Conservation (phyloP, 2,113 vertebrate genomes). For the Phainopepla nitens region DNA sequence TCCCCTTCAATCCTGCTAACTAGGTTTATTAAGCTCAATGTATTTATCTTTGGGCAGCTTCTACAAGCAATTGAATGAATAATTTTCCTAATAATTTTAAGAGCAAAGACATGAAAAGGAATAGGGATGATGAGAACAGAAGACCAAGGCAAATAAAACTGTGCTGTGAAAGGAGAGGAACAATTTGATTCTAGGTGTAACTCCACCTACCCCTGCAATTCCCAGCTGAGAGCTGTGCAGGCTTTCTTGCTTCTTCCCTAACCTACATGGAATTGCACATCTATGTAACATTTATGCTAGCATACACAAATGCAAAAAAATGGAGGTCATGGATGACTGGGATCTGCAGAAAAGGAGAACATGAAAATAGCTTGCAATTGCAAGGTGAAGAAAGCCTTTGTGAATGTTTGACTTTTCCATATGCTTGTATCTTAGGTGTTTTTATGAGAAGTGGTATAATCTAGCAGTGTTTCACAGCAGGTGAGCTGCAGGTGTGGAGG, state of each 20-base stretch:
- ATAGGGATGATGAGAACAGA: background rate
- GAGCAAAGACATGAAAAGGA: constrained; percentile 30
- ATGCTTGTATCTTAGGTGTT: background rate
- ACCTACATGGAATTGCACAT: background rate
- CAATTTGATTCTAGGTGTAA: background rate
- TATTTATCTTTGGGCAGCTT: constrained; percentile 61
- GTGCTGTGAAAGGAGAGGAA: background rate
- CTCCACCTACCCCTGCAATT: background rate
- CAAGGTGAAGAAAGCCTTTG: background rate
- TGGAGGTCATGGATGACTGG: background rate
- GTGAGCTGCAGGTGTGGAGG: background rate
- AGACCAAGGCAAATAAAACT: background rate
- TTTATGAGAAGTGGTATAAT: background rate
- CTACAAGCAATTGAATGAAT: constrained; percentile 47
- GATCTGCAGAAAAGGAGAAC: background rate
- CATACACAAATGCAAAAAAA: background rate
- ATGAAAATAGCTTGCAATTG: background rate
- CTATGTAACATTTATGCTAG: background rate
- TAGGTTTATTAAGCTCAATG: constrained; percentile 58
- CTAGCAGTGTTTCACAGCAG: background rate
- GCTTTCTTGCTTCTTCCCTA: background rate
- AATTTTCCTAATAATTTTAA: constrained; percentile 57
- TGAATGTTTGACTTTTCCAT: background rate
- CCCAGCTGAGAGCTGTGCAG: background rate
- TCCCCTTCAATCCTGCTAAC: constrained; percentile 49